A percentile compares a stretch with the other conserved stretches of the same genome.
Evolutionary conservation across 2,113 vertebrate genomes (phyloP).

Genomic region (Anarrhichthys ocellatus): DNA sequence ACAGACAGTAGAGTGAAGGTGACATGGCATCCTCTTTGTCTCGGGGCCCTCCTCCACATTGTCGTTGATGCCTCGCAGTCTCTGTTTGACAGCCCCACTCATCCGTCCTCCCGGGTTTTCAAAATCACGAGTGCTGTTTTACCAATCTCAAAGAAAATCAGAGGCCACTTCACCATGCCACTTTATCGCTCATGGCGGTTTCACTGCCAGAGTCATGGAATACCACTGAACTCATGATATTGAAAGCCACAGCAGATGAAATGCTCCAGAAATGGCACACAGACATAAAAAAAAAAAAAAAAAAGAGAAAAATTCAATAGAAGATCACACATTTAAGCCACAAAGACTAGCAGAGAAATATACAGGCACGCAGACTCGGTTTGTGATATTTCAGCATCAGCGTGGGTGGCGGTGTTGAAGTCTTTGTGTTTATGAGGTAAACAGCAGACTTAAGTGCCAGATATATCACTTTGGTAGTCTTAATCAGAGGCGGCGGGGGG

Average conservation of each 20-base stretch:
- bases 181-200: conserved; percentile 29
- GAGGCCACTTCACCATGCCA: conserved; percentile 36
- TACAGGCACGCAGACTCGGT: conserved; percentile 27
- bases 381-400: conserved; percentile 63
- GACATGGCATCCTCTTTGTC: conserved; percentile 26
- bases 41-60: conserved; percentile 7
- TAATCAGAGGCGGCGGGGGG: conserved; percentile 78
- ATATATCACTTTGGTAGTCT: conserved; percentile 80
- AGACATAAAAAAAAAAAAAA: background rate
- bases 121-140: conserved; percentile 48
- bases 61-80: background rate
- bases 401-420: conserved; percentile 73
- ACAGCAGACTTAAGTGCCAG: conserved; percentile 78
- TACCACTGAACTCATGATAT: conserved; percentile 22
- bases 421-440: conserved; percentile 78
- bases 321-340: conserved; percentile 31
- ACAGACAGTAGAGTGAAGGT: conserved; percentile 42
- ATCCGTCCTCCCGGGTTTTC: conserved; percentile 24
- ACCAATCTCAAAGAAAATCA: conserved; percentile 44
- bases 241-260: conserved; percentile 26
- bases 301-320: conserved; percentile 35
- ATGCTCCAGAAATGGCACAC: conserved; percentile 24
- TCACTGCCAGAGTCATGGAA: conserved; percentile 24
- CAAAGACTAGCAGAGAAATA: conserved; percentile 43
- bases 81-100: conserved; percentile 28